Conservation (phyloP, 2,888 invertebrate genomes). For the Diarsia mendica region DNA sequence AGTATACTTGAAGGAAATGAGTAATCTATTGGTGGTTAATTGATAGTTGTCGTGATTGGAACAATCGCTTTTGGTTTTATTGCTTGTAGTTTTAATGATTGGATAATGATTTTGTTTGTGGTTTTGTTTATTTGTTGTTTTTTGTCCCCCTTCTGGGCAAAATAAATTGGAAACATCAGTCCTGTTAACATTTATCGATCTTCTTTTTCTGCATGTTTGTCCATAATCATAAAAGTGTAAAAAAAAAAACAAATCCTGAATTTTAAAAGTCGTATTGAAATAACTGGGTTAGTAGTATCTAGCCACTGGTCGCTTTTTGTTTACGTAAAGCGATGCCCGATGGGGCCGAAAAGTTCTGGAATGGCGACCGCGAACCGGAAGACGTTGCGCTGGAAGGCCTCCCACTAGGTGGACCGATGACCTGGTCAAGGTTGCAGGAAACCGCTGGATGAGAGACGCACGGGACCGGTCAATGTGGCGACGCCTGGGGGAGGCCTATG, state of each 20-base stretch:
- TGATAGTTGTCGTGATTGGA: slow-evolving; percentile 3
- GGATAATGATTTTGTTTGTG: not conserved
- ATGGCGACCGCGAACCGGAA: no score
- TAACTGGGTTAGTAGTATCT: not conserved
- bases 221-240: no score
- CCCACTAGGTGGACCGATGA: no score
- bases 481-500: no score
- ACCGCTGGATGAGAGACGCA: no score
- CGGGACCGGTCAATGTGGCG: no score
- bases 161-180: not conserved
- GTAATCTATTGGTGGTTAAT: not conserved
- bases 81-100: not conserved
- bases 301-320: not conserved
- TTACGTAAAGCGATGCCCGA: not conserved
- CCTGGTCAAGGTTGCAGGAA: no score
- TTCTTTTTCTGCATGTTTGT: no score
- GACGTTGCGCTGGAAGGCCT: no score
- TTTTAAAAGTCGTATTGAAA: no score
- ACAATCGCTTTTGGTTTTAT: not conserved
- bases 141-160: not conserved
- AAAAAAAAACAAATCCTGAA: no score
- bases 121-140: not conserved
- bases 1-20: not conserved
- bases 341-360: no score
- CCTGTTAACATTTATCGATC: not conserved